phyloP scores from a whole-genome alignment of 1,140 invertebrate genomes.

The Drosophila pectinifera region DNA sequence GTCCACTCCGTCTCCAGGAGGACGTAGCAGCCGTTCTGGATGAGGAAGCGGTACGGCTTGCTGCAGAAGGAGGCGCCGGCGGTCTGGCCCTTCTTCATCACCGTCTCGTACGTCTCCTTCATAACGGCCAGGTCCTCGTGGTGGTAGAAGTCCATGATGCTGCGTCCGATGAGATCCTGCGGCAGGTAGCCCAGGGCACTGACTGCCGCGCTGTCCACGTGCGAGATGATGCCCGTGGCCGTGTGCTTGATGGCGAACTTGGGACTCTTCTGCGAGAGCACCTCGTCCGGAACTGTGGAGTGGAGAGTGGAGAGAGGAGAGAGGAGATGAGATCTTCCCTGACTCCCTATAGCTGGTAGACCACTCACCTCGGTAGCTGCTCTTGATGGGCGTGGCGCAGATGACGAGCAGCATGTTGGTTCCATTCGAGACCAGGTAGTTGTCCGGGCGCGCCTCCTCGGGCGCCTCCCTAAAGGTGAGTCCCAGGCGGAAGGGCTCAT shows the following conservation, averaged over 20 bases:
- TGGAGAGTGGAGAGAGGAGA: no score
- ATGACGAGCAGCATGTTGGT: conserved; percentile 89
- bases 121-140: conserved; percentile 92
- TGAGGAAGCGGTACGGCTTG: conserved; percentile 90
- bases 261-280: conserved; percentile 85
- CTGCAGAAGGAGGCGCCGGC: conserved; percentile 89
- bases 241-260: conserved; percentile 92
- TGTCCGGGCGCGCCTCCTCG: conserved; percentile 84
- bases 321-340: neutral
- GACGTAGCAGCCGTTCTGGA: conserved; percentile 93
- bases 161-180: conserved; percentile 93
- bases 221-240: conserved; percentile 89
- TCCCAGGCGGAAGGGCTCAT: conserved; percentile 91
- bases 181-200: conserved; percentile 94
- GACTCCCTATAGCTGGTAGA: neutral
- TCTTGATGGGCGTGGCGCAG: conserved; percentile 89
- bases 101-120: conserved; percentile 93
- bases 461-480: conserved; percentile 88
- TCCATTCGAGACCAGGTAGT: conserved; percentile 66
- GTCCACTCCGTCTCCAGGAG: conserved; percentile 96
- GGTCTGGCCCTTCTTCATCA: conserved; percentile 87
- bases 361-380: conserved; percentile 90
- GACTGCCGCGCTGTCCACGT: conserved; percentile 92
- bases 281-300: conserved; percentile 88
- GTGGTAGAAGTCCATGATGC: conserved; percentile 94